Percentiles rank a stretch among this genome's conserved stretches.
These are phyloP conservation scores for Oikopleura albicans DNA, from an alignment of 23 tunicate genomes.

Conservation along the genomic window DNA sequence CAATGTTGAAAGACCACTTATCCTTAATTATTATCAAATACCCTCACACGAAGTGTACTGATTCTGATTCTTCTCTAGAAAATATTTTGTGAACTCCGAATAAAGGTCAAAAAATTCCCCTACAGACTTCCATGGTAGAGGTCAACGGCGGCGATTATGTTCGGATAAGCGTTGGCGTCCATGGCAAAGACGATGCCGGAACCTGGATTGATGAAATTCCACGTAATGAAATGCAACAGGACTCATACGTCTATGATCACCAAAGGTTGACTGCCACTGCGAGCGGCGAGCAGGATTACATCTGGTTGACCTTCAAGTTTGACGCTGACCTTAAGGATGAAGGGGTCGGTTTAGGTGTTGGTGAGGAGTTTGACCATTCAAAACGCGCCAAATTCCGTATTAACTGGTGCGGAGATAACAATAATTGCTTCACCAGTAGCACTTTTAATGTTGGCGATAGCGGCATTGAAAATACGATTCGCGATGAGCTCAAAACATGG, in stretches of 20 bases:
- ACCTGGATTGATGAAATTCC: background rate
- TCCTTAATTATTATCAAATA: too few species aligned
- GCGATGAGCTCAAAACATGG: background rate
- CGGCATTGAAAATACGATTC: background rate
- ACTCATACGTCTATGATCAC: background rate
- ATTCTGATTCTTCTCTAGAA: too few species aligned
- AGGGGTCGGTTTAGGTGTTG: background rate
- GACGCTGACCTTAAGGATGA: background rate
- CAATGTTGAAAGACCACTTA: too few species aligned
- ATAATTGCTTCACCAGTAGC: background rate
- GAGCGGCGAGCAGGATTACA: background rate
- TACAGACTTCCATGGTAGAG: background rate
- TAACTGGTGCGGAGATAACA: conserved; percentile 1
- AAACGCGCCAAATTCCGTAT: background rate
- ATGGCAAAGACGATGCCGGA: background rate
- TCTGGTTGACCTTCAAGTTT: background rate
- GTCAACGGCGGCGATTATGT: background rate
- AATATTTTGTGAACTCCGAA: too few species aligned
- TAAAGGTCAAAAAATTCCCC: background rate
- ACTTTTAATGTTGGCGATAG: background rate
- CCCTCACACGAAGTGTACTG: too few species aligned
- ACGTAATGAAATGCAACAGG: background rate
- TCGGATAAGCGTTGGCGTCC: background rate
- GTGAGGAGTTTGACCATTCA: background rate
- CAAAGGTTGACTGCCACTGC: background rate